Evolutionary conservation across 2,113 vertebrate species (phyloP).

Genomic region (Oncorhynchus mykiss): DNA sequence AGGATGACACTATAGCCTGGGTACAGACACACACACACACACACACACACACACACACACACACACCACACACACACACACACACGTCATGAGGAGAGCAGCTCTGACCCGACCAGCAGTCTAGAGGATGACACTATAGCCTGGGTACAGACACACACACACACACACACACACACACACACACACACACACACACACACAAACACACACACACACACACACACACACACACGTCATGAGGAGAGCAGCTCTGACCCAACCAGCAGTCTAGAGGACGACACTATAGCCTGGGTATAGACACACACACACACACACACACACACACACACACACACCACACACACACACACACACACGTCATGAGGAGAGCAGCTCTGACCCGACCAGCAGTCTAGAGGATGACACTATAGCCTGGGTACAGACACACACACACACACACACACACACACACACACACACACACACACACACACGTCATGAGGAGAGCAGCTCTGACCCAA

Average conservation of each 20-base stretch:
- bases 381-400: not conserved
- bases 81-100: not conserved
- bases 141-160: not conserved
- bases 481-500: not conserved
- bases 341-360: too few relatives aligned
- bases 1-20: not conserved
- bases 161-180: constrained; percentile 7
- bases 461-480: too few relatives aligned
- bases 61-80: not conserved
- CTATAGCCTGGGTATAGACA: not conserved
- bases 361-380: not conserved
- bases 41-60: constrained; percentile 6
- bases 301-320: constrained; percentile 2
- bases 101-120: too few relatives aligned
- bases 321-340: not conserved
- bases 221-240: not conserved
- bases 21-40: not conserved
- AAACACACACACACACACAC: constrained; percentile 4
- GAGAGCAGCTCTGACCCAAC: not conserved
- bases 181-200: not conserved
- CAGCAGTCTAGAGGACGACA: not conserved
- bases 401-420: not conserved
- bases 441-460: constrained; percentile 4
- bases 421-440: constrained; percentile 1
- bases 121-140: not conserved